Base-by-base conservation (phyloP, 2,888 invertebrate genomes). In the Scelioninae gen. 2 region DNA sequence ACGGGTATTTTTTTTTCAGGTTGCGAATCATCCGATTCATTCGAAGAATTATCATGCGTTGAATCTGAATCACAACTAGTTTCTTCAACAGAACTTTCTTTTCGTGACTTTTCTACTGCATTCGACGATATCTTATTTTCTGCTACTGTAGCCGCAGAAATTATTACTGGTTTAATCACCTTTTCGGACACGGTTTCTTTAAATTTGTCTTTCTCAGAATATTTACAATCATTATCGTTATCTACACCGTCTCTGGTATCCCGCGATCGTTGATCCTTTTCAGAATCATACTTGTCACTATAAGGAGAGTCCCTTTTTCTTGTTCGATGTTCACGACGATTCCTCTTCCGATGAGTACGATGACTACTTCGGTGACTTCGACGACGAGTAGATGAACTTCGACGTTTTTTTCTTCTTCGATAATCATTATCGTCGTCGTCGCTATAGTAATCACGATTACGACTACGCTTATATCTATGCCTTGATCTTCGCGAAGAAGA, bases 401-500 rank as follows among this genome's bases (percentile, higher is more conserved):
- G 22, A 13, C 33, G 57, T 13, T 55, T 67, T 13, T 74, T 52
- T 18, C 60, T 60, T 60, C 75, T 58, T 1, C 55, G 41, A 19
- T 68, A 46, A 18, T 60, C 48, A 4, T 75, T 71, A 19, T 76
- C 74, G 13, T 72, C 74, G 22, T 74, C 74, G 13, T 74, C 77
- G 55, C 69, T 57, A 37, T 61, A 50, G 22, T 73, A 52, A 9
- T 63, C 61, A 28, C 45, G 45, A n/a, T 72, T 37, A 1, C 74
- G 73, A 41, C 75, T 75, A 1, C 78, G 73, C 37, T 74, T 72
- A 28, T 72, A 70, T 18, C 70, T 41, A 16, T 71, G 73, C 13
- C 65, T 48, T n/a, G 78, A 78, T 41, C 67, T 46, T 11, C 67
- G 46, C 0, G 69, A 73, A 6, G 75, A 67, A 0, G 78, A 77